Base-by-base conservation (phyloP, 2,888 invertebrate genomes). In the Rotaria magnacalcarata region DNA sequence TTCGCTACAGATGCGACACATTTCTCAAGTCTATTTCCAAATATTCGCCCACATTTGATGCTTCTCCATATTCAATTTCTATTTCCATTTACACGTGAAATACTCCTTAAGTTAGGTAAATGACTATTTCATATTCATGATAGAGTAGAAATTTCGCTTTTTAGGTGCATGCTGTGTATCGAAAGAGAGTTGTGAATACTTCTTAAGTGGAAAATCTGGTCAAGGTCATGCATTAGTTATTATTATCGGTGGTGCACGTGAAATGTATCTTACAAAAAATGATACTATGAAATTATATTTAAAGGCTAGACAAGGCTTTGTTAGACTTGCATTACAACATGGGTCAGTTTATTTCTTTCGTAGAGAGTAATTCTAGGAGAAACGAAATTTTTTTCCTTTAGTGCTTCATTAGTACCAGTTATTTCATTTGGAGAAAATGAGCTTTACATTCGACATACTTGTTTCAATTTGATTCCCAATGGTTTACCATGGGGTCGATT, bases 11-110 rank as follows among this genome's bases (percentile, higher is more conserved):
- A 92, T 88, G 92, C 90, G 21, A 91, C 91, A 0, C 90, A 90
- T 27, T 92, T 92, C 88, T 90, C 90, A 84, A 88, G 90, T 85
- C 86, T 89, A 58, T 92, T 91, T 88, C 92, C 92, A 43, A 92
- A 92, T 11, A 89, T 93, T 21, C 89, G 88, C 21, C 90, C 92
- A 2, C 90, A 90, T 88, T 88, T 93, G 60, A 88, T 94, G 34
- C 94, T 95, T 0, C 92, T 96, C 3, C 93, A 94, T 86, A 93
- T 94, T 87, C 94, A 95, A 89, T 95, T 95, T 89, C 91, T 91
- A 87, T 93, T 94, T 88, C 95, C 95, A 0, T 91, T 95, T 75
- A 93, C 94, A 88, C 91, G 95, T 58, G 95, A 95, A 24, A 21
- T 75, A 24, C 24, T 75, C 1, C 75, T 75, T n/a, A 41, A 43